Evolutionary conservation across 2,113 vertebrate species (phyloP), one percentile per base, ranked within the genome.

Genomic region (Halichoerus grypus): DNA sequence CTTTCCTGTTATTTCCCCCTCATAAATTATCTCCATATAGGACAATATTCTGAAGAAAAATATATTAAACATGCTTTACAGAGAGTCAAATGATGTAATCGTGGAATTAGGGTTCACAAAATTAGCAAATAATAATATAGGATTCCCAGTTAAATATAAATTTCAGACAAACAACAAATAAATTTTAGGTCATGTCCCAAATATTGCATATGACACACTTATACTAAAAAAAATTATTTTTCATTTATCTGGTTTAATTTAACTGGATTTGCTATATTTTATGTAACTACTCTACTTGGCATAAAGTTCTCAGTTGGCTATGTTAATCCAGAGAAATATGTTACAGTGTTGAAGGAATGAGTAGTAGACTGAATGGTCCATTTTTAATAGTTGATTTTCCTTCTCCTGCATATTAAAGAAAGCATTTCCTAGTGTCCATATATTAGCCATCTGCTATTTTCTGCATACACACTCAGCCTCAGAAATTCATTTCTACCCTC

Each of bases 1-100:
- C 65, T 94, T 79, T 95, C 7, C 33, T 49, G 36, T 22, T 96
- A 36, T 85, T 91, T 92, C 49, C 71, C n/a, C 63, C 19, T 86
- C 1, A 21, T 51, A 77, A n/a, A 4, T 14, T 46, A n/a, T 46
- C n/a, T 55, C 13, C 72, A 71, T 15, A 69, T 33, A 71, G 13
- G 5, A 46, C 1, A 49, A 55, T 88, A 92, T n/a, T 81, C 72
- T 28, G 22, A 92, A 91, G 80, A 57, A 51, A 93, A 90, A 74
- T 51, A 7, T 42, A 67, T 81, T 49, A 76, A 74, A 46, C 21
- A 42, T 31, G 86, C 19, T 74, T 74, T 63, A 76, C 3, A 86
- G 79, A 91, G 1, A 94, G 11, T 93, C 55, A 63, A 88, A 57
- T 71, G 10, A 65, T 21, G 7, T 36, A 3, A 69, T 67, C 33